Base-by-base conservation (phyloP, 1,140 invertebrate genomes). In the Drosophila teissieri region DNA sequence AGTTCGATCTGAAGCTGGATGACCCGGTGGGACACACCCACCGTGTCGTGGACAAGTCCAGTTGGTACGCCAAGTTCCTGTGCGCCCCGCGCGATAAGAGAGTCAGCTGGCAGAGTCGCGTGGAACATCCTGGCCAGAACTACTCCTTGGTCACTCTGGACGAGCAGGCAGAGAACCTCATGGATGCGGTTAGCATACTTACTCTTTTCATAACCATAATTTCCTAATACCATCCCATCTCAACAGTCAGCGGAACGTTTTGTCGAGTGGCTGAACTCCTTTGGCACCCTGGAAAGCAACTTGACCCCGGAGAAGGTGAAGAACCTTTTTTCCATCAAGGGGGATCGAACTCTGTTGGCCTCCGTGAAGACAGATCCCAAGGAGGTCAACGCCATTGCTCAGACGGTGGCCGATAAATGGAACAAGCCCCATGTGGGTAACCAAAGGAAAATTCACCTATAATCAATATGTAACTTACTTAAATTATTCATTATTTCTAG, bases 321-420 rank as follows among this genome's bases (percentile, higher is more conserved):
- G 48, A 78, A 83, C 27, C 48, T 92, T 0, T 92, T 92, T 51
- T 88, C 91, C 8, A 92, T 92, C 4, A 91, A 91, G 17, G 88
- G 85, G 12, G 90, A 91, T 56, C 88, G 81, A n/a, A 89, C 75
- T 0, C 67, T 91, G 44, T 52, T 90, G 34, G 85, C 83, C 19
- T 91, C 91, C 1, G 86, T 92, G 4, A 79, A 91, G 48, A 92
- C 85, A 2, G 90, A 92, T 48, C 91, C 91, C 12, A 91, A 92
- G 45, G 88, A 92, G 54, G 86, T 92, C 1, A 91, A 91, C 15
- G 91, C 89, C 17, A 88, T 92, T 31, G 88, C 91, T 5, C 83
- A 91, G 64, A 83, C 90, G 1, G 85, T 92, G 0, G 91, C 91
- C 22, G 79, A 91, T 15, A 91, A 91, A 55, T 91, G 88, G 90